Percentiles rank a stretch among this genome's conserved stretches.
These are phyloP conservation scores for Agonum fuliginosum DNA, from an alignment of 2,888 invertebrate genomes.

Conservation along the genomic window DNA sequence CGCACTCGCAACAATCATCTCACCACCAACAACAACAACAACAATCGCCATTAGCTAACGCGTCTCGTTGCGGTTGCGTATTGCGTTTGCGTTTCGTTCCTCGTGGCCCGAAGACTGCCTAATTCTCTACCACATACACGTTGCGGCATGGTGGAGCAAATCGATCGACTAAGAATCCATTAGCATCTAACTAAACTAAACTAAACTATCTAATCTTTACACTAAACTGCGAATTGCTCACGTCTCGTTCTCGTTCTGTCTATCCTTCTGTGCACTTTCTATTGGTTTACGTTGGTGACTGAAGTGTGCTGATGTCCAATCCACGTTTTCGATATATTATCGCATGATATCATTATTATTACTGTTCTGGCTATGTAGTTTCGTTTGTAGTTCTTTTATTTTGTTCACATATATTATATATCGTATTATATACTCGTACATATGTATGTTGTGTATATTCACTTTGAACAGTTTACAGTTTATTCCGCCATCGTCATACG, in stretches of 20 bases:
- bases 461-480: slow-evolving; percentile 14
- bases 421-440: slow-evolving; percentile 39
- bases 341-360: slow-evolving; percentile 66
- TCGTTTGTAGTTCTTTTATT: slow-evolving; percentile 65
- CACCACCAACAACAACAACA: too few relatives aligned
- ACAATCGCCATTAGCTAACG: slow-evolving; percentile 64
- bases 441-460: slow-evolving; percentile 46
- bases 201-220: slow-evolving; percentile 61
- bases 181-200: slow-evolving; percentile 60
- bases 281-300: slow-evolving; percentile 65
- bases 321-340: slow-evolving; percentile 63
- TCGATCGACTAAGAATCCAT: slow-evolving; percentile 54
- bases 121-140: slow-evolving; percentile 54
- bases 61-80: slow-evolving; percentile 3
- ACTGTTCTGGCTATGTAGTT: slow-evolving; percentile 67
- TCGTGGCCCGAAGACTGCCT: slow-evolving; percentile 68
- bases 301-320: slow-evolving; percentile 65
- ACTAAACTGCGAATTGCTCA: slow-evolving; percentile 67
- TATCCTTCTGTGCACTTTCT: slow-evolving; percentile 64
- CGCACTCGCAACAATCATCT: slow-evolving; percentile 72
- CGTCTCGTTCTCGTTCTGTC: slow-evolving; percentile 62
- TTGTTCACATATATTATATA: slow-evolving; percentile 62
- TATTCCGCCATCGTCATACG: slow-evolving; percentile 36
- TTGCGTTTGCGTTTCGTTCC: slow-evolving; percentile 21
- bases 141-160: slow-evolving; percentile 61